Base-by-base conservation (phyloP, 2,113 vertebrate species). In the Eleginops maclovinus region DNA sequence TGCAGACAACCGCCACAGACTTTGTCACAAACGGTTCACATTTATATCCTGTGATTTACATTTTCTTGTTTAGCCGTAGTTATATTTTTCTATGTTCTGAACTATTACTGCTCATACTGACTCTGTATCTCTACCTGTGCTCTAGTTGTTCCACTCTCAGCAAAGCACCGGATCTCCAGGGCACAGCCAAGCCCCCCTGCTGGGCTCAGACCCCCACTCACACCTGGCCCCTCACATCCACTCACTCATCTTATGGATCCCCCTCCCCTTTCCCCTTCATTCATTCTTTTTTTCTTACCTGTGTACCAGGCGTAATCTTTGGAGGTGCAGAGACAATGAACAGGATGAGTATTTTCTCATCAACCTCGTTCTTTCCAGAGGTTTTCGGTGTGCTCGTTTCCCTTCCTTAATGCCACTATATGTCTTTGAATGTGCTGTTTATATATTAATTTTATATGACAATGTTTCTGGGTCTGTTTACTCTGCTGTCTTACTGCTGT, bases 101-200 rank as follows among this genome's bases (percentile, higher is more conserved):
- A 85, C 86, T 73, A 79, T 81, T 47, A 67, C 71, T 77, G 72
- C 79, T 87, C 56, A 61, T 71, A 93, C 75, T 93, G 93, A 93
- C 90, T 87, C 65, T 90, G 81, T 94, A 88, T 92, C 87, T 92
- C 91, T 94, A 79, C 91, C 93, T 93, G 90, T 94, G 87, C 91
- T 91, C 90, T 82, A 93, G 93, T 86, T 78, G 82, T 81, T 85
- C 87, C 87, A 67, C 69, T 86, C 89, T 88, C 90, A 85, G 88
- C 78, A 84, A 90, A 85, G 83, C 86, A 83, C 75, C 81, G 89
- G 92, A 94, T 61, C 86, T 86, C 83, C 88, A 83, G 83, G 75
- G 71, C 87, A 87, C 78, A 89, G 87, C 91, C 87, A 84, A 86
- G 84, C 88, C 84, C 31, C 77, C 84, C 85, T 84, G 83, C 90